A percentile compares a stretch with the other conserved stretches of the same genome.
Evolutionary conservation across 2,888 invertebrate genomes (phyloP).

Genomic region (Tetragonisca angustula): DNA sequence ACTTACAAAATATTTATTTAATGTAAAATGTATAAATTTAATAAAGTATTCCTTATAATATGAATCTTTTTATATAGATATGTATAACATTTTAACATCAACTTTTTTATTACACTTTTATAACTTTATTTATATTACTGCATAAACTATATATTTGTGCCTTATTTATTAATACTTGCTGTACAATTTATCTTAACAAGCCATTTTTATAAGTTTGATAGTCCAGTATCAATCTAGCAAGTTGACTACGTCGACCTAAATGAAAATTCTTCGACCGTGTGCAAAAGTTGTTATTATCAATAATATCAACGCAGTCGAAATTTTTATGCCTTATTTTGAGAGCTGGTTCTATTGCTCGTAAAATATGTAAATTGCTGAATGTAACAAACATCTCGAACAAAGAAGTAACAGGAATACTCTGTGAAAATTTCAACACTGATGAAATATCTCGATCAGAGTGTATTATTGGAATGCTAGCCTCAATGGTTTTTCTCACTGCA

Average conservation of each 20-base stretch:
- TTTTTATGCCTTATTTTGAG: slow-evolving; percentile 86
- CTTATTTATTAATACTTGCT: background rate
- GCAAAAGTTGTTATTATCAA: slow-evolving; percentile 76
- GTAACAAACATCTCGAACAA: slow-evolving; percentile 90
- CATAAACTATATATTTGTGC: slow-evolving; percentile 16
- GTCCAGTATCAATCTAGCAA: slow-evolving; percentile 86
- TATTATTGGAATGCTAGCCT: slow-evolving; percentile 87
- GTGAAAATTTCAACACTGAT: slow-evolving; percentile 84
- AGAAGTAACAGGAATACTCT: slow-evolving; percentile 84
- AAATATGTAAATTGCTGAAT: slow-evolving; percentile 88
- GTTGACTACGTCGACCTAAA: slow-evolving; percentile 85
- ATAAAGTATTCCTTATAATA: slow-evolving; percentile 60
- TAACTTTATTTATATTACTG: background rate
- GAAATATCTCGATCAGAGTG: slow-evolving; percentile 88
- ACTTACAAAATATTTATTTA: slow-evolving; percentile 64
- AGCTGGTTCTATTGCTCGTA: slow-evolving; percentile 93
- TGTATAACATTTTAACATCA: slow-evolving; percentile 20
- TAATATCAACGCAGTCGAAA: slow-evolving; percentile 81
- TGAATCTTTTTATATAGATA: slow-evolving; percentile 50
- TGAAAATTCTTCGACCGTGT: slow-evolving; percentile 75
- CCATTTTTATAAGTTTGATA: slow-evolving; percentile 66
- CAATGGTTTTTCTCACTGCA: slow-evolving; percentile 87
- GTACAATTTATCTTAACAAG: background rate
- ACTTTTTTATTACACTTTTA: slow-evolving; percentile 7
- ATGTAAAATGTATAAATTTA: slow-evolving; percentile 61